A percentile compares a stretch with the other conserved stretches of the same genome.
These are phyloP conservation scores for Epizoanthus fatuus DNA, from an alignment of 92 coral and sea anemone species.

Conservation along the genomic window DNA sequence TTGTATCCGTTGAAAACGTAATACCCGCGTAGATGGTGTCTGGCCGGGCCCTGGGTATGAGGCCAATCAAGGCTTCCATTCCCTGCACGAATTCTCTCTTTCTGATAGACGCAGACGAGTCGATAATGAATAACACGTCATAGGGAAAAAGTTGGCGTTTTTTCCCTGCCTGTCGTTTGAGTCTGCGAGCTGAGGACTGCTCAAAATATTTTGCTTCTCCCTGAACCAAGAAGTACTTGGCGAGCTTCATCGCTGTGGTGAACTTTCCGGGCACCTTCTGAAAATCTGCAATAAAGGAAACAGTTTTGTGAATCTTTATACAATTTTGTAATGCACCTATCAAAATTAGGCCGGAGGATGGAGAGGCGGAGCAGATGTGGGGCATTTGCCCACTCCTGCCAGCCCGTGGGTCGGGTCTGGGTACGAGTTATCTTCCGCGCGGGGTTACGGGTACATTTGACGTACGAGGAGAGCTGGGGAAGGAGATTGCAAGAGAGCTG, in stretches of 20 bases:
- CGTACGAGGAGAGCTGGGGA: no score
- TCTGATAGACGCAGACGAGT: constrained; percentile 81
- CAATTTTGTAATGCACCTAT: not conserved
- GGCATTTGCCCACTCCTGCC: no score
- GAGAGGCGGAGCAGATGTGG: no score
- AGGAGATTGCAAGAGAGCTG: no score
- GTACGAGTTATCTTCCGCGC: no score
- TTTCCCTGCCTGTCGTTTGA: not conserved
- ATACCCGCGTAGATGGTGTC: constrained; percentile 77
- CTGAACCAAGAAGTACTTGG: constrained; percentile 69
- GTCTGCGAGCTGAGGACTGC: not conserved
- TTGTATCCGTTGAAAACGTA: constrained; percentile 76
- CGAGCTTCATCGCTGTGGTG: constrained; percentile 68
- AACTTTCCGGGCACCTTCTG: constrained; percentile 61
- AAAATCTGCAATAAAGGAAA: constrained; percentile 56
- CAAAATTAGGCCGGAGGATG: no score
- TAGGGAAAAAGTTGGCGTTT: constrained; percentile 60
- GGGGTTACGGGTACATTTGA: no score
- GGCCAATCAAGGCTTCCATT: constrained; percentile 69
- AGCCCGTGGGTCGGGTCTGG: no score
- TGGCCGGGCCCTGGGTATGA: constrained; percentile 70
- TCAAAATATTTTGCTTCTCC: not conserved
- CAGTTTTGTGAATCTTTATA: not conserved
- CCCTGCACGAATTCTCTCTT: constrained; percentile 64
- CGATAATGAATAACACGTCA: constrained; percentile 83